Evolutionary conservation across 2,113 vertebrate species (phyloP).

Genomic region (Microtus oregoni): DNA sequence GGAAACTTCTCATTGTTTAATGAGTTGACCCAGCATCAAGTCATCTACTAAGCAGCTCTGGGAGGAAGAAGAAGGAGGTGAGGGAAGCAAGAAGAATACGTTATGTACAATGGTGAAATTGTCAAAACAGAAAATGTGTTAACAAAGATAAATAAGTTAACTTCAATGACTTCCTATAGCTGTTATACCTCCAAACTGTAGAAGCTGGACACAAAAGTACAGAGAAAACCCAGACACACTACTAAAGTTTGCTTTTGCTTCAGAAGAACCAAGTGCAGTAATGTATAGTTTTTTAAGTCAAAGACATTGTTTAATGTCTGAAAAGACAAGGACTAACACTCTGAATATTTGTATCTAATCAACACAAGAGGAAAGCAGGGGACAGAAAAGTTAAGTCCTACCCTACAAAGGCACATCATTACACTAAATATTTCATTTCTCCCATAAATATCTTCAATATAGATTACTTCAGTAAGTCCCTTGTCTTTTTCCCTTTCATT

Average conservation of each 20-base stretch:
- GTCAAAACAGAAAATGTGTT: background rate
- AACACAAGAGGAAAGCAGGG: background rate
- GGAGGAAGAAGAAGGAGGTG: background rate
- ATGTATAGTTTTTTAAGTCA: background rate
- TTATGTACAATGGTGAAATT: background rate
- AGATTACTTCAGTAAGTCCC: background rate
- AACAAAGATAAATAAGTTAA: background rate
- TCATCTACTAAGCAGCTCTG: background rate
- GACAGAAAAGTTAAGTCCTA: background rate
- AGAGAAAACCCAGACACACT: background rate
- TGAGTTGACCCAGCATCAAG: background rate
- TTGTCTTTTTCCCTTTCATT: background rate
- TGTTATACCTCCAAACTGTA: background rate
- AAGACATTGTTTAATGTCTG: background rate
- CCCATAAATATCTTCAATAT: background rate
- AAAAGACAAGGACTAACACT: background rate
- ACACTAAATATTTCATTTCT: slow-evolving; percentile 30
- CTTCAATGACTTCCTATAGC: background rate
- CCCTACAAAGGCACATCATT: background rate
- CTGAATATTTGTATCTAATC: slow-evolving; percentile 1
- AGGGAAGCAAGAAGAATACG: no score
- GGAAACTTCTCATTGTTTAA: no score
- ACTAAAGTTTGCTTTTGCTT: slow-evolving; percentile 45
- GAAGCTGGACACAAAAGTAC: slow-evolving; percentile 4
- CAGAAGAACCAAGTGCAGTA: background rate